Base-by-base conservation (phyloP, 2,113 vertebrate species). In the Ophthalmolycus amberensis region DNA sequence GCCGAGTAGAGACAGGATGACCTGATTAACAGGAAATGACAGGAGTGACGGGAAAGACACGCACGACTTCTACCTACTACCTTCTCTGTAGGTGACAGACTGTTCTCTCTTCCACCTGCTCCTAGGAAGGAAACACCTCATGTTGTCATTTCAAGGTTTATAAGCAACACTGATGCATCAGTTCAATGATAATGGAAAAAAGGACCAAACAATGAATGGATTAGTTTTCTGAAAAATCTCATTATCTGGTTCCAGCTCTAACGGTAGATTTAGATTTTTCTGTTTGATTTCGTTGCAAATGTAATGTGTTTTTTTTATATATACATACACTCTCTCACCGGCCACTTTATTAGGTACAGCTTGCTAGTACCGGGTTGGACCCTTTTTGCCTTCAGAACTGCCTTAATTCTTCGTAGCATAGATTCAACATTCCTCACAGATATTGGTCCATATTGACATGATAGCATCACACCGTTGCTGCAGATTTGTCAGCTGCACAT, bases 11-110 rank as follows among this genome's bases (percentile, higher is more conserved):
- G 79, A 75, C 89, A 79, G 82, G 75, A 91, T 85, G 85, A 90
- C 74, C 75, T 85, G 83, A 88, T 78, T 75, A 84, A 86, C 88
- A 92, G 88, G 90, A 92, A 92, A 85, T 82, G 71, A 73, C 74
- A 72, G 38, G 75, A 85, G 81, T 78, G 77, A 75, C 10, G 2
- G 77, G 59, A 58, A 73, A 84, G n/a, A 80, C 73, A 67, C 25
- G 42, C 82, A 84, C 72, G 81, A 84, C 83, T 3, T 83, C 54
- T 37, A 37, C 27, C 60, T 73, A 10, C 18, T 64, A 50, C 80
- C 44, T 84, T 54, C 32, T 37, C 65, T 52, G 22, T 18, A 79
- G 60, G 62, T 68, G 62, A 70, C 38, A 34, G 9, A 25, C 20
- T 63, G 1, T 67, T 42, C 46, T 46, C 38, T 67, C 15, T 10